Evolutionary conservation across 2,797 vertebrate genomes (phyloP), one percentile per base, ranked within the genome.

Genomic region (Phyllotis vaccarum): DNA sequence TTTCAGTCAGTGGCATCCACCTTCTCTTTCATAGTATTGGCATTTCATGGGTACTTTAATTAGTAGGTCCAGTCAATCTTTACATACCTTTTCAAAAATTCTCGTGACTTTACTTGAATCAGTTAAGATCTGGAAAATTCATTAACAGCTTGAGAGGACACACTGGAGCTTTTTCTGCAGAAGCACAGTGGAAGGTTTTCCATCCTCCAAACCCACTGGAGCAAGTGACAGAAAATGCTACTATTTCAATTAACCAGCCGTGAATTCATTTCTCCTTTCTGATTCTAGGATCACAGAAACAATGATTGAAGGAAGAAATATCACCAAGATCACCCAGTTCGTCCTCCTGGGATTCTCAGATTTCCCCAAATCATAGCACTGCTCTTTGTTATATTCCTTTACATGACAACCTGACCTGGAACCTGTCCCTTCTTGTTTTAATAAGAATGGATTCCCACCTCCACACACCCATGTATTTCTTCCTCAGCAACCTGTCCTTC

Each of bases 401-500:
- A 98, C 31, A 14, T 96, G 0, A 76, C 31, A 21, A 87, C 78
- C n/a, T 98, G 40, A 66, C 76, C 31, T 96, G 97, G 72, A 98
- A 98, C 56, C 21, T 98, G 37, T 81, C 81, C 7, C 93, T 98
- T 27, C 88, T 97, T 58, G 24, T 95, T 9, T 60, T 98, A 62
- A 97, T 96, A 74, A 82, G 58, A 89, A 60, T 92, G 40, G 96
- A 97, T 29, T 40, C 91, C 31, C 91, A 82, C 62, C 96, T 98
- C 29, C 97, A 98, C n/a, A 97, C 76, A 0, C 97, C 97, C 40
- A 98, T 98, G 97, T 98, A 98, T 19, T 98, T 97, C 96, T 98
- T 98, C 86, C 93, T 98, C 66, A 96, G 95, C 49, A 97, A 98
- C 3, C 78, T 98, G 40, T 97, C 97, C 79, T 97, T 96, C 74